A percentile compares a stretch with the other conserved stretches of the same genome.
phyloP scores from a whole-genome alignment of 2,113 vertebrate species.

The Hydrochoerus hydrochaeris region DNA sequence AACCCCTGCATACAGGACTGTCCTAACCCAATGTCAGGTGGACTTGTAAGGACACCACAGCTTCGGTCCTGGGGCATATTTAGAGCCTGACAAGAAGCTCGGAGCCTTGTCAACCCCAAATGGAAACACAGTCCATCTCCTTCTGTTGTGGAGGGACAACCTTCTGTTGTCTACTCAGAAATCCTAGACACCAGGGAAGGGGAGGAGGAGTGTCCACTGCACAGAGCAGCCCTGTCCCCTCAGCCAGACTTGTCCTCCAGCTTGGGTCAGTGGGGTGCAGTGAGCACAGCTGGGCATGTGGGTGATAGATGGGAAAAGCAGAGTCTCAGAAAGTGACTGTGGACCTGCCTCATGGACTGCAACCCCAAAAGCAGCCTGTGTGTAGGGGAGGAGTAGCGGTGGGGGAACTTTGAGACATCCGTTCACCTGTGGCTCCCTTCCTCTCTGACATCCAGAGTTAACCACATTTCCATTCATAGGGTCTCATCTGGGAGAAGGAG shows the following conservation, averaged over 20 bases:
- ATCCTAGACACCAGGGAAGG: not conserved
- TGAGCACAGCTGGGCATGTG: not conserved
- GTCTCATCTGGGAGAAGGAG: not conserved
- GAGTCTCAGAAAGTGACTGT: not conserved
- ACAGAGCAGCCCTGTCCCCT: not conserved
- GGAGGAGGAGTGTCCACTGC: not conserved
- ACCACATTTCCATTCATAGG: not conserved
- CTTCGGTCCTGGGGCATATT: not conserved
- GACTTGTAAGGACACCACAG: too few species aligned
- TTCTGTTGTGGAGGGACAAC: not conserved
- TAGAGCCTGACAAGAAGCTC: not conserved
- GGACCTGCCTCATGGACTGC: not conserved
- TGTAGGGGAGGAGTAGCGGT: not conserved
- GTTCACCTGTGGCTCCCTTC: not conserved
- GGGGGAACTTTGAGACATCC: not conserved
- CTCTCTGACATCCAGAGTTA: not conserved
- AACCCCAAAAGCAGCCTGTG: not conserved
- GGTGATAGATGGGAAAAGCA: not conserved
- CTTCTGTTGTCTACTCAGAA: not conserved
- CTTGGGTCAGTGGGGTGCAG: not conserved
- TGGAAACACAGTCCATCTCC: not conserved
- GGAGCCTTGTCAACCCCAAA: not conserved
- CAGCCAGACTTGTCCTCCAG: not conserved
- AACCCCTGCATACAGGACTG: not conserved
- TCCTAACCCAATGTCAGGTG: not conserved